Evolutionary conservation across 2,888 invertebrate genomes (phyloP), one percentile per base, ranked within the genome.

Genomic region (Gibbula magus): DNA sequence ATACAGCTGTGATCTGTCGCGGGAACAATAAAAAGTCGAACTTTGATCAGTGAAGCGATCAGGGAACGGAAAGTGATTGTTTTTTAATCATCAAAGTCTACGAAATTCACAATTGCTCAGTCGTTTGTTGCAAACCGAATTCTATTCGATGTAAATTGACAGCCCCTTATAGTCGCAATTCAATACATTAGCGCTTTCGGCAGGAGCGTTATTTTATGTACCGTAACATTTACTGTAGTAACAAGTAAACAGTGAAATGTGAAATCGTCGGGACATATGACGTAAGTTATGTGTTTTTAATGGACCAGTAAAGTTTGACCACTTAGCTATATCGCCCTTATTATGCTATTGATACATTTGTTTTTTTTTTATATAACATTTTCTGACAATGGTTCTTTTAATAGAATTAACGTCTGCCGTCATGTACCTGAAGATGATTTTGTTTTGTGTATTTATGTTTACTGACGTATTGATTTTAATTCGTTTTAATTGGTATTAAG

Each of bases 1-100:
- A 32, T 70, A 70, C 70, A 70, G 70, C 70, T 70, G 70, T 35
- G 13, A 35, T 35, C 70, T 70, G 70, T 70, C 70, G 8, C 13
- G 32, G n/a, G 70, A 35, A 70, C 35, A 70, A 70, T 70, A 20
- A 70, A 70, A 70, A 70, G 70, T 35, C 70, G 20, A 70, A 70
- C 70, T 70, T 70, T 70, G 70, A 70, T 70, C 70, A 39, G 35
- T n/a, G 35, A 10, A 35, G 70, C 70, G 39, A 25, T 35, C 13
- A 70, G 35, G n/a, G 35, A 70, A 39, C 70, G 70, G 18, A 70
- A 39, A 29, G 39, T 39, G 70, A 70, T 70, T 70, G 35, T 20
- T 35, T 45, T 45, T 45, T 45, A 45, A 45, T 45, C 45, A 45
- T 70, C 35, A 70, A 70, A 39, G 70, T 32, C 35, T n/a, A 13